Evolutionary conservation across 2,113 vertebrate species (phyloP), one percentile per base, ranked within the genome.

Genomic region (Puntigrus tetrazona): DNA sequence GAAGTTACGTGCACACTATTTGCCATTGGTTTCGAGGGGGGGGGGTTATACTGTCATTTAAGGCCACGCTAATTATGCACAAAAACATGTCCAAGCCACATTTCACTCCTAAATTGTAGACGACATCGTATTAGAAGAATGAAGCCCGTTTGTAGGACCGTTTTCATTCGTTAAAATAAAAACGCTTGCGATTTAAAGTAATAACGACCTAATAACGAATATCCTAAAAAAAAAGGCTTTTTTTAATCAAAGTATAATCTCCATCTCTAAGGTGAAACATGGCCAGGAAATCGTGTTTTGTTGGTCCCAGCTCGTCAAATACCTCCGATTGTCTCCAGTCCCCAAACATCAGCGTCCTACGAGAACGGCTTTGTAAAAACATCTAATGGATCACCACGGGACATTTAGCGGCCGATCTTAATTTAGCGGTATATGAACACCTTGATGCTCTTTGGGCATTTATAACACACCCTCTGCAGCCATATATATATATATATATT

Each of bases 371-470:
- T 50, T 20, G 16, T 6, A 29, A 29, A n/a, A 63, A 79, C 59
- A 78, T 55, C 27, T 31, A 47, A 20, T 61, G n/a, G 27, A 65
- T 65, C 61, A 31, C n/a, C 14, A 7, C 1, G 27, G 61, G 61
- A 65, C 29, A 65, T 69, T 67, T 69, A 38, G 65, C 38, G 34
- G n/a, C 38, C 34, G 38, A 69, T 38, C 65, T n/a, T 10, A 38
- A 69, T 38, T 36, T 69, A 70, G 72, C 85, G 18, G 31, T 67
- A 67, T 65, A 89, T 88, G 89, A 88, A 87, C 89, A 75, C 79
- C 91, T 79, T 74, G 80, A 88, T 87, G 89, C 87, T 92, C 89
- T 92, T 84, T 83, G 89, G 90, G 89, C 86, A 90, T 94, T 93
- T 91, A 88, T 91, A 88, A 81, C 59, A 65, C 84, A 87, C 20